Conservation (phyloP, 2,113 vertebrate species). For the Mugil cephalus region DNA sequence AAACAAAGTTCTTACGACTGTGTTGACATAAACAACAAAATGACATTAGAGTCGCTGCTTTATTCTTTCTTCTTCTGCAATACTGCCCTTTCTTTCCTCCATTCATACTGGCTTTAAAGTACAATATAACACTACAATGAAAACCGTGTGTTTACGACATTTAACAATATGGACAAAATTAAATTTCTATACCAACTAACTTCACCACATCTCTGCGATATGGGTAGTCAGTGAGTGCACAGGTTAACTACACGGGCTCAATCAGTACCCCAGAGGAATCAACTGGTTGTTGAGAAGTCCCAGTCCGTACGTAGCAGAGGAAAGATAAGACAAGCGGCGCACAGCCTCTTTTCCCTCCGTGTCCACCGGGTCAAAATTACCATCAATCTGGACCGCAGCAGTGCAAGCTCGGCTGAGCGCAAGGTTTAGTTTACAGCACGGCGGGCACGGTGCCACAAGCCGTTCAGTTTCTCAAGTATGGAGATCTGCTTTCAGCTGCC, state of each 20-base stretch:
- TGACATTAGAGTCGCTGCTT: too few relatives aligned
- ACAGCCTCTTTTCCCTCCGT: slow-evolving; percentile 28
- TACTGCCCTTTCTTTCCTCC: not conserved
- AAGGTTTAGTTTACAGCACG: slow-evolving; percentile 70
- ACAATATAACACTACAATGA: too few relatives aligned
- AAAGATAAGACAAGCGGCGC: slow-evolving; percentile 37
- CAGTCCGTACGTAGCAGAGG: not conserved
- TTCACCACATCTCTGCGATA: not conserved
- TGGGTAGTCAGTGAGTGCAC: not conserved
- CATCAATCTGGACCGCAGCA: slow-evolving; percentile 69
- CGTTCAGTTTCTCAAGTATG: slow-evolving; percentile 35
- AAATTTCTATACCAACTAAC: not conserved
- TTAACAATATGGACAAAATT: slow-evolving; percentile 1
- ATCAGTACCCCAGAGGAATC: slow-evolving; percentile 29
- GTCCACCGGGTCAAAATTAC: slow-evolving; percentile 51
- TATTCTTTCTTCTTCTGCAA: not conserved
- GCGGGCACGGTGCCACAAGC: slow-evolving; percentile 26
- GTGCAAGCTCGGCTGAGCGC: slow-evolving; percentile 61
- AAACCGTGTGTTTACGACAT: too few relatives aligned
- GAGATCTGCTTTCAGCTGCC: slow-evolving; percentile 48
- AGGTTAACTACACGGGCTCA: slow-evolving; percentile 21
- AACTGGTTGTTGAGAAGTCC: slow-evolving; percentile 33
- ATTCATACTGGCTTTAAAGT: not conserved
- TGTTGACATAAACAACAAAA: too few relatives aligned
- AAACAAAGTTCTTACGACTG: not conserved